Evolutionary conservation across 2,113 vertebrate species (phyloP).

Genomic region (Ptilonorhynchus violaceus): DNA sequence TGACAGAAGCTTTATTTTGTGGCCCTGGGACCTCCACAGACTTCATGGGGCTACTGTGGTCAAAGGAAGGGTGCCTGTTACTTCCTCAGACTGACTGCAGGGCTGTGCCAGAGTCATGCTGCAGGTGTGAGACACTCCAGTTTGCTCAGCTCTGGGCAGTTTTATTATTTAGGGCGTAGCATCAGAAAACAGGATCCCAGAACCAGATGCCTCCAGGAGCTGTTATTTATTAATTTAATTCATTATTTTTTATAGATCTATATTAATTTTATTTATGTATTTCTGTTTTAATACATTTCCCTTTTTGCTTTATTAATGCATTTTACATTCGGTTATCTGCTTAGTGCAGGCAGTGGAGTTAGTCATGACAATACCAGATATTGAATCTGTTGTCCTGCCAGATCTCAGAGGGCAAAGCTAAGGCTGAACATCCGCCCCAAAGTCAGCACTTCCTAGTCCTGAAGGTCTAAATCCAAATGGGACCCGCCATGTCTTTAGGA

Average conservation of each 20-base stretch:
- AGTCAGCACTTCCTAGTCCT: not conserved
- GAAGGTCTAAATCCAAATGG: not conserved
- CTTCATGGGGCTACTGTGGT: not conserved
- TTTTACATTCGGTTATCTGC: not conserved
- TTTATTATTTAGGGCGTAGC: not conserved
- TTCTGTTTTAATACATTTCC: not conserved
- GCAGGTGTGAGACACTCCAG: not conserved
- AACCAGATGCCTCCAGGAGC: not conserved
- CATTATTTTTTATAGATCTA: not conserved
- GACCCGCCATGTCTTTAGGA: not conserved
- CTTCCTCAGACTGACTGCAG: not conserved
- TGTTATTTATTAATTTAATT: not conserved
- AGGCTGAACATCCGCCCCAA: not conserved
- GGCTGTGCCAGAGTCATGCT: not conserved
- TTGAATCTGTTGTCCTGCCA: not conserved
- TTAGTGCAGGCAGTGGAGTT: not conserved
- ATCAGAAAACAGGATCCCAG: not conserved
- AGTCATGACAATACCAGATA: not conserved
- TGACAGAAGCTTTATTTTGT: not conserved
- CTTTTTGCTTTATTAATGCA: not conserved
- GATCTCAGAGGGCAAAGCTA: not conserved
- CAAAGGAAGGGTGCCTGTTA: not conserved
- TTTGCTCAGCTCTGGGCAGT: not conserved
- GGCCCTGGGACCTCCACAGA: not conserved
- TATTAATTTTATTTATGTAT: not conserved